These are phyloP conservation scores for Amiota minor DNA, from an alignment of 2,888 invertebrate species.

Conservation along the genomic window DNA sequence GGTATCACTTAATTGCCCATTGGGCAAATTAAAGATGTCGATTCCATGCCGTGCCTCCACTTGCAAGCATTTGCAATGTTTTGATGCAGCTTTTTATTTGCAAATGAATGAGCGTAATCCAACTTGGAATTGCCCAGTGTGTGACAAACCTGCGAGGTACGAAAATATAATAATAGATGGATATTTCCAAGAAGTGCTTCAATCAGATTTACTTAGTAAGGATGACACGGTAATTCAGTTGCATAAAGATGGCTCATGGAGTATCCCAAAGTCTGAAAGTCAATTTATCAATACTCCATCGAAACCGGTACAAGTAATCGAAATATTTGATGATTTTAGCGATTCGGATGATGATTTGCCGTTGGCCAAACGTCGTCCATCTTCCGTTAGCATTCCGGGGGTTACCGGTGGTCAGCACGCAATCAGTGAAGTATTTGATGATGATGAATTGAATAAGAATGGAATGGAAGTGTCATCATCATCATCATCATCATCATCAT, in stretches of 20 bases:
- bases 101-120: slow-evolving; percentile 99
- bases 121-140: slow-evolving; percentile 98
- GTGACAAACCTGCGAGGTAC: slow-evolving; percentile 92
- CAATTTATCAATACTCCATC: slow-evolving; percentile 75
- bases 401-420: too few species aligned
- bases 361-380: too few species aligned
- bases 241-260: slow-evolving; percentile 89
- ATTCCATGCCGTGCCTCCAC: slow-evolving; percentile 89
- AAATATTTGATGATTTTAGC: slow-evolving; percentile 86
- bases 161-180: slow-evolving; percentile 95
- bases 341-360: too few species aligned
- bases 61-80: slow-evolving; percentile 98
- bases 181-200: slow-evolving; percentile 88
- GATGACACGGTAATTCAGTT: slow-evolving; percentile 88
- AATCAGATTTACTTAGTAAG: slow-evolving; percentile 79
- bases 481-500: too few species aligned
- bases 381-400: too few species aligned
- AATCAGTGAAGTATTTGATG: too few species aligned
- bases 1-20: slow-evolving; percentile 95
- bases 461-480: too few species aligned
- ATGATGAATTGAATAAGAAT: too few species aligned
- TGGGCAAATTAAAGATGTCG: slow-evolving; percentile 92
- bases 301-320: slow-evolving; percentile 77
- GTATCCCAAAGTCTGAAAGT: slow-evolving; percentile 79
- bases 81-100: slow-evolving; percentile 94